phyloP scores from a whole-genome alignment of 2,797 vertebrate genomes.

The Psittacula derbiana region DNA sequence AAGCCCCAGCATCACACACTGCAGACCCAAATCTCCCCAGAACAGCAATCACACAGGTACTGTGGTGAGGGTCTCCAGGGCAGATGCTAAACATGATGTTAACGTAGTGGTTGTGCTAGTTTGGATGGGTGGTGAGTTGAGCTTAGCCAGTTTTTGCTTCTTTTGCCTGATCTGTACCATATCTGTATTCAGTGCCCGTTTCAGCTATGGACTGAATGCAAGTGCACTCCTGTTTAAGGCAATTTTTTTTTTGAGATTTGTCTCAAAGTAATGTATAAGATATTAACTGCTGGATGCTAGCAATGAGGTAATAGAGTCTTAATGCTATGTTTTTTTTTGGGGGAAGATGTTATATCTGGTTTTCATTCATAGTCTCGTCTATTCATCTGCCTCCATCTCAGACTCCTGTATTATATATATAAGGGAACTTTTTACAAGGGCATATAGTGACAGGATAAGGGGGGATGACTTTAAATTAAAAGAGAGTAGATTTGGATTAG shows the following conservation, averaged over 20 bases:
- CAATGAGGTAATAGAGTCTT: not conserved
- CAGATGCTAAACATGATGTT: not conserved
- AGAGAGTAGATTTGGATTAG: not conserved
- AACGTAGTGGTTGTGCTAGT: not conserved
- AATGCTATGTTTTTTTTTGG: rapidly evolving
- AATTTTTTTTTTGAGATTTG: not conserved
- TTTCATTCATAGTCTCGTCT: not conserved
- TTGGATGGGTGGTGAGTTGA: not conserved
- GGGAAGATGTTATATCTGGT: not conserved
- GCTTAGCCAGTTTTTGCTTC: not conserved
- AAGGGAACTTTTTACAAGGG: not conserved
- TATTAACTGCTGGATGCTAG: not conserved
- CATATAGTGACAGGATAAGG: not conserved
- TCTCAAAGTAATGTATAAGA: not conserved
- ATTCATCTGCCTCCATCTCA: not conserved
- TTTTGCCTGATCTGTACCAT: not conserved
- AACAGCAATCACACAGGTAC: not conserved
- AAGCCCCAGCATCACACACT: not conserved
- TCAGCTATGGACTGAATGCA: rapidly evolving
- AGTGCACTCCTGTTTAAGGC: not conserved
- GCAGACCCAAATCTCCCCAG: not conserved
- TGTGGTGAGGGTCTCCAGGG: rapidly evolving
- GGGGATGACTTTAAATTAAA: not conserved
- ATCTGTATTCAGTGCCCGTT: not conserved
- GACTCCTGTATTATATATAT: not conserved